Evolutionary conservation across 2,113 vertebrate genomes (phyloP).

Genomic region (Gymnogyps californianus): DNA sequence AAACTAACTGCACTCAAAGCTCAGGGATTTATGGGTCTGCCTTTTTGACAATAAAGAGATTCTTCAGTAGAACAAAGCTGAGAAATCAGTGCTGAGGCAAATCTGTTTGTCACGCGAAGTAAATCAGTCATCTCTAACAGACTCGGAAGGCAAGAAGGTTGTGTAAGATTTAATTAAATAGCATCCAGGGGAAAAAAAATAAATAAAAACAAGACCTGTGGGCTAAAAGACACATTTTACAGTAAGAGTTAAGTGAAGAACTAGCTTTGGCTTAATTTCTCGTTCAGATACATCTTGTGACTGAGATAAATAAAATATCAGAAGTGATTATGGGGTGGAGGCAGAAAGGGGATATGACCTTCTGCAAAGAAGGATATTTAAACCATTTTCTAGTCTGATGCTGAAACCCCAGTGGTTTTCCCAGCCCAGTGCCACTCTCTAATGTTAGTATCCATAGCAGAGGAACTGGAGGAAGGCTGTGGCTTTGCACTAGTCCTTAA

Average conservation of each 20-base stretch:
- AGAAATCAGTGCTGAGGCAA: background rate
- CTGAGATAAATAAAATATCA: background rate
- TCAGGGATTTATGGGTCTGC: background rate
- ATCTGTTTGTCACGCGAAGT: background rate
- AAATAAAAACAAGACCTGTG: background rate
- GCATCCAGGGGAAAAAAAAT: background rate
- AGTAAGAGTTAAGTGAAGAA: background rate
- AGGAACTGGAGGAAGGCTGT: background rate
- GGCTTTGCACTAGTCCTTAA: background rate
- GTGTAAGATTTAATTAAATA: background rate
- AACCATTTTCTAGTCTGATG: background rate
- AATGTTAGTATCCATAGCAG: background rate
- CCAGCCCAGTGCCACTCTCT: background rate
- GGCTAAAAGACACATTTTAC: background rate
- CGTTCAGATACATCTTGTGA: background rate
- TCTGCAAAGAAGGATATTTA: background rate
- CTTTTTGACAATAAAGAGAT: background rate
- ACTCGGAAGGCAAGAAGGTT: background rate
- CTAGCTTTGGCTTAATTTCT: background rate
- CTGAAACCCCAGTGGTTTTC: background rate
- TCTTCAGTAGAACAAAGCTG: background rate
- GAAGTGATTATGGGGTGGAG: background rate
- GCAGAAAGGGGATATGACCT: background rate
- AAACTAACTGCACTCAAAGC: background rate
- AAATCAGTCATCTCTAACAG: background rate